Conservation (phyloP, 2,113 vertebrate genomes). For the Chaetura pelagica region DNA sequence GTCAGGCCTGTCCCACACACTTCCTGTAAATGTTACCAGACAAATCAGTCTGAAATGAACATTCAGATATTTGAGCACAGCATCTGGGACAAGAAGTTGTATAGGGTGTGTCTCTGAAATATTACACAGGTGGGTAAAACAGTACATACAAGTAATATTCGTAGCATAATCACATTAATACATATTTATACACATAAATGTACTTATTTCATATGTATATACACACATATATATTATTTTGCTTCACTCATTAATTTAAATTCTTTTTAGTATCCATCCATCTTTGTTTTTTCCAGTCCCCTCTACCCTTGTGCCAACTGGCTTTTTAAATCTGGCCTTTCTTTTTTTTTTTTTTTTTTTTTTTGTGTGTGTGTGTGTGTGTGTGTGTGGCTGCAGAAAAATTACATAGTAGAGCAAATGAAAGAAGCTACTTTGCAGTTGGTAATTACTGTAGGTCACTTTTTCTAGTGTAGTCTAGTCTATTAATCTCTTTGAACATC, state of each 20-base stretch:
- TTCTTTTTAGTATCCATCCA: neutral
- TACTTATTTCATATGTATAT: neutral
- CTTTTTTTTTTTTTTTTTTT: no score
- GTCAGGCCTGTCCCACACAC: accelerated
- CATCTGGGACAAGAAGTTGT: neutral
- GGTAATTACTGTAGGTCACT: accelerated
- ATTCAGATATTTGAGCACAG: neutral
- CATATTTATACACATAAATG: no score
- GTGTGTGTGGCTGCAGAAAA: neutral
- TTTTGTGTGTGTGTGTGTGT: no score
- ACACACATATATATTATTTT: neutral
- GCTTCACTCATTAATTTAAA: neutral
- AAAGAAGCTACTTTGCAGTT: accelerated
- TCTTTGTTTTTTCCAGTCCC: neutral
- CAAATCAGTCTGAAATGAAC: neutral
- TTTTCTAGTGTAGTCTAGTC: no score
- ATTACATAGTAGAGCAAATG: accelerated
- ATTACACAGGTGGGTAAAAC: accelerated
- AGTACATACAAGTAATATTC: accelerated
- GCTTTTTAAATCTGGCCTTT: neutral
- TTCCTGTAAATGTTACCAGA: neutral
- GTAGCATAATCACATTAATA: neutral
- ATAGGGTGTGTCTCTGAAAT: neutral
- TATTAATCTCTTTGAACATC: accelerated
- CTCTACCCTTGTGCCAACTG: accelerated